These are phyloP conservation scores for Zaprionus inermis DNA, from an alignment of 1,140 invertebrate species.

Conservation along the genomic window DNA sequence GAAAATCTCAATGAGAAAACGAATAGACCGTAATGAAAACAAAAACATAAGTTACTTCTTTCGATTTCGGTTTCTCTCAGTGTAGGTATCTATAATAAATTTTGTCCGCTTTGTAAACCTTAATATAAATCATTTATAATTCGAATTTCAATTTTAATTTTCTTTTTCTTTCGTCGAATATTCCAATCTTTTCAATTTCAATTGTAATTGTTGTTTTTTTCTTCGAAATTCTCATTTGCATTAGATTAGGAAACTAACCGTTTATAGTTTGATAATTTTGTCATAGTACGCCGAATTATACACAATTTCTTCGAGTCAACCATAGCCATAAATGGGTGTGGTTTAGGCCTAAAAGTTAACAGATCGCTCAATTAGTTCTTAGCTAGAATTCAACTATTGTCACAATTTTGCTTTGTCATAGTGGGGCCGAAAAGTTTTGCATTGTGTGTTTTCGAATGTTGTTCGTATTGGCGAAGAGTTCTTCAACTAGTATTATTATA, in stretches of 20 bases:
- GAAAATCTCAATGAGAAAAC: conserved; percentile 9
- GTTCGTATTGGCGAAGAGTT: conserved; percentile 19
- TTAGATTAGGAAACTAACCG: conserved; percentile 83
- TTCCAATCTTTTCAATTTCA: conserved; percentile 25
- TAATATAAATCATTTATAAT: conserved; percentile 47
- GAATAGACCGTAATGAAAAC: conserved; percentile 47
- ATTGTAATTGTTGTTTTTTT: conserved; percentile 44
- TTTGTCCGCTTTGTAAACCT: conserved; percentile 54
- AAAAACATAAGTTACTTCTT: conserved; percentile 9
- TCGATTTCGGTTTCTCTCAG: conserved; percentile 7
- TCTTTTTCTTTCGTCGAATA: conserved; percentile 25
- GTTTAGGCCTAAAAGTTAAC: conserved; percentile 59
- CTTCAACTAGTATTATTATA: background rate
- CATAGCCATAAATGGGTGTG: conserved; percentile 22
- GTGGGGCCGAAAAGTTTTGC: conserved; percentile 72
- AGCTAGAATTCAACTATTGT: conserved; percentile 83
- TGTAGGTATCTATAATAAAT: background rate
- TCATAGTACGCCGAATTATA: conserved; percentile 69
- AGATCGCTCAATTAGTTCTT: conserved; percentile 69
- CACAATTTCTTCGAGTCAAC: conserved; percentile 51
- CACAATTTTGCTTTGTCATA: conserved; percentile 65
- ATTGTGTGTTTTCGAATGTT: conserved; percentile 46
- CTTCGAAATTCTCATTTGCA: conserved; percentile 33
- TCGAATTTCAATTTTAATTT: conserved; percentile 46
- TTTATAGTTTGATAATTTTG: conserved; percentile 74